Base-by-base conservation (phyloP, 1,140 invertebrate genomes). In the Frieseomelitta varia region DNA sequence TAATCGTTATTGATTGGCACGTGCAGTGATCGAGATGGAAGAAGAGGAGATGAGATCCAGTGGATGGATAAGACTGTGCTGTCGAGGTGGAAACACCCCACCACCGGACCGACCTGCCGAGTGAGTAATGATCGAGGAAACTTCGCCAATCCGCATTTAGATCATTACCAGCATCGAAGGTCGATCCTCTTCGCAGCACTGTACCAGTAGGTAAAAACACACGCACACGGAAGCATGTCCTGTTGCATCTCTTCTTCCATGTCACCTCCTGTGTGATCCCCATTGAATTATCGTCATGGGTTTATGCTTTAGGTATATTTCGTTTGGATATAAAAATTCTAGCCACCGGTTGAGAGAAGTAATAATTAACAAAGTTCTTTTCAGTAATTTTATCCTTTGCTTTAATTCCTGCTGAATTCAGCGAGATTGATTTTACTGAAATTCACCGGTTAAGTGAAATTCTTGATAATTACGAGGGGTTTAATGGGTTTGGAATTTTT, bases 41-140 rank as follows among this genome's bases (percentile, higher is more conserved):
- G 91, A 92, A 71, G 77, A 88, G n/a, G 88, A 90, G 81, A 84
- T 90, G 68, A 85, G 86, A 83, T 77, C 88, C 27, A 87, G 68
- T 30, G 87, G 91, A 6, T 93, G 91, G 91, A 89, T 92, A 17
- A 85, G 88, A 61, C 80, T 93, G 12, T 93, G 93, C 73, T 94
- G 90, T 88, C 88, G 89, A 21, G 86, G 86, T 27, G 85, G 86
- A 69, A 89, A 90, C 34, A 87, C 89, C 51, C 85, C 91, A 39
- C 88, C 92, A 53, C 87, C 90, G n/a, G 90, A 93, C 85, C 88
- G 77, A 90, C 86, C 89, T 71, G 85, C 87, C 69, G 91, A 93
- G 93, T 94, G 85, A 92, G 91, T 94, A 88, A 74, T 89, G 81
- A 84, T 89, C 79, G 34, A 86, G 76, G 84, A 74, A 88, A 87